These are phyloP conservation scores for Macroglossus sobrinus DNA, from an alignment of 2,113 vertebrate species.

Conservation along the genomic window DNA sequence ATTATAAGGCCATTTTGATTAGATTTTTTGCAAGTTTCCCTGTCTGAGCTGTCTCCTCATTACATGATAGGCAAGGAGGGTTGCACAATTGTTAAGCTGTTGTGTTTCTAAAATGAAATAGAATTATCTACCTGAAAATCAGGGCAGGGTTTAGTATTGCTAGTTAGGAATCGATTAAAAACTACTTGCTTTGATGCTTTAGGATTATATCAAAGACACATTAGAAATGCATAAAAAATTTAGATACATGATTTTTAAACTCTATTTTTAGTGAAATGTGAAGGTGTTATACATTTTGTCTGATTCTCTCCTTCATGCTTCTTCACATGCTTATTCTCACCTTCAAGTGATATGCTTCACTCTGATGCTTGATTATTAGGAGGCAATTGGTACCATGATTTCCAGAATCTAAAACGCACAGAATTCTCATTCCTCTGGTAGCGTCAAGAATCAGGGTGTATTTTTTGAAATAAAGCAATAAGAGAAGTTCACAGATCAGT, in stretches of 20 bases:
- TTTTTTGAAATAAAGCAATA: neutral
- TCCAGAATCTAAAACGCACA: neutral
- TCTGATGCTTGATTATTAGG: neutral
- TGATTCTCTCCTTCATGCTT: neutral
- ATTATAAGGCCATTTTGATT: slow-evolving; percentile 41
- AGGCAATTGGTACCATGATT: neutral
- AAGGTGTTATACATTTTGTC: neutral
- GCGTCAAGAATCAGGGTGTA: neutral
- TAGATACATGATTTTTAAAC: neutral
- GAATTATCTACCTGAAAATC: slow-evolving; percentile 25
- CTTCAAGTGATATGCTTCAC: neutral
- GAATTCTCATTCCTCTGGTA: neutral
- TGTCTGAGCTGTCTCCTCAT: slow-evolving; percentile 25
- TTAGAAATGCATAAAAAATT: neutral
- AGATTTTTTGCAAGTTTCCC: slow-evolving; percentile 29
- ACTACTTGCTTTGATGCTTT: neutral
- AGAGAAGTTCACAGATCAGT: neutral
- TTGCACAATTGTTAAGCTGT: neutral
- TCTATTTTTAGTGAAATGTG: neutral
- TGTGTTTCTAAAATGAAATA: slow-evolving; percentile 56
- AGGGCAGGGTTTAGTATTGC: neutral
- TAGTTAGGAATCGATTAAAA: slow-evolving; percentile 37
- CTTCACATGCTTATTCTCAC: neutral
- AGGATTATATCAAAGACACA: neutral
- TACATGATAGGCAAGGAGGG: neutral